Evolutionary conservation across 2,888 invertebrate genomes (phyloP).

Genomic region (Argyra leucocephala): DNA sequence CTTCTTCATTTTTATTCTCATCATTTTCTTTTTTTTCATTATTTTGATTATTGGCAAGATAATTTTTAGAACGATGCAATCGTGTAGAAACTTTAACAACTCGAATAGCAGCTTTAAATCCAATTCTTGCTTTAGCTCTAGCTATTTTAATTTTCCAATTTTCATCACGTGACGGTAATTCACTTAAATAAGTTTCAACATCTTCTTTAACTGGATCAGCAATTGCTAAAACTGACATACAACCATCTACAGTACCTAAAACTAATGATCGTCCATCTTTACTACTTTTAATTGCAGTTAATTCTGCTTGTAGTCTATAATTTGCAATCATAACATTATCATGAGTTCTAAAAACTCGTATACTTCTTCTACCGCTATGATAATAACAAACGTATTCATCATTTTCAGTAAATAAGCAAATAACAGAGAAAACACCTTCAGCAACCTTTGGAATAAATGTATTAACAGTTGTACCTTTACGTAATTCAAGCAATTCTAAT

Average conservation of each 20-base stretch:
- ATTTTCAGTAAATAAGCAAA: slow-evolving; percentile 85
- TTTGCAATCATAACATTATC: slow-evolving; percentile 91
- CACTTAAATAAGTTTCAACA: slow-evolving; percentile 50
- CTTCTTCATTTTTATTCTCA: background rate
- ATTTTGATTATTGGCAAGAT: background rate
- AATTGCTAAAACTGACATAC: slow-evolving; percentile 78
- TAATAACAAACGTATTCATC: slow-evolving; percentile 95
- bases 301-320: slow-evolving; percentile 80
- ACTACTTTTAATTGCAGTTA: slow-evolving; percentile 71
- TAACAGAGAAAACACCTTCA: slow-evolving; percentile 94
- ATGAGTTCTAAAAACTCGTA: slow-evolving; percentile 80
- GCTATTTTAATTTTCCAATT: slow-evolving; percentile 61
- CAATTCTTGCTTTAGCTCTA: slow-evolving; percentile 53
- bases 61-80: background rate
- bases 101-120: slow-evolving; percentile 55
- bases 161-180: slow-evolving; percentile 61
- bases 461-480: slow-evolving; percentile 76
- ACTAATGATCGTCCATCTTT: slow-evolving; percentile 70
- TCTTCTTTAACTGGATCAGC: slow-evolving; percentile 60
- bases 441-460: slow-evolving; percentile 90
- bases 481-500: slow-evolving; percentile 82
- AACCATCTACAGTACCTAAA: slow-evolving; percentile 86
- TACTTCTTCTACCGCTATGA: slow-evolving; percentile 88
- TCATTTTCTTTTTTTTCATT: background rate
- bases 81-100: slow-evolving; percentile 40